phyloP scores from a whole-genome alignment of 2,797 vertebrate species.

The Neosilurus hyrtlii region DNA sequence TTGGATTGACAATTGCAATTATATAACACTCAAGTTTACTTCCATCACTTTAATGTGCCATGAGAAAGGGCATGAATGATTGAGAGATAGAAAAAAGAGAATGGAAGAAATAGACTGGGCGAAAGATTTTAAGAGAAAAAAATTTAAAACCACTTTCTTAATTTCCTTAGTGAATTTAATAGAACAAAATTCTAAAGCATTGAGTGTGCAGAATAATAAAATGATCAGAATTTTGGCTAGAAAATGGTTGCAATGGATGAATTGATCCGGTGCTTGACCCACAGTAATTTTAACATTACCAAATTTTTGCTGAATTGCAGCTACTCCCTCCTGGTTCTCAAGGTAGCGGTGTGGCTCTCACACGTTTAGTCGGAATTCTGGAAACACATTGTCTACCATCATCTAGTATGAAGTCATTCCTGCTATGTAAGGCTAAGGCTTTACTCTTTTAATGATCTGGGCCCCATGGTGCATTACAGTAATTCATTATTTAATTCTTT shows the following conservation, averaged over 20 bases:
- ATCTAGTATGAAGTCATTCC: no score
- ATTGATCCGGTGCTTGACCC: no score
- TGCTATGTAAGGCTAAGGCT: no score
- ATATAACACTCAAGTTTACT: slow-evolving; percentile 78
- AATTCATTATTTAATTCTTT: no score
- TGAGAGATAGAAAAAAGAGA: slow-evolving; percentile 7
- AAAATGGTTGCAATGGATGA: background rate
- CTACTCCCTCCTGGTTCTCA: no score
- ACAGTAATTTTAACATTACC: no score
- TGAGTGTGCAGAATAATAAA: background rate
- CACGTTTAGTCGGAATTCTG: no score
- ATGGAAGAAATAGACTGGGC: background rate
- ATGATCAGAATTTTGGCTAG: background rate
- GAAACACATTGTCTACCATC: no score
- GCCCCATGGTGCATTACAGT: background rate
- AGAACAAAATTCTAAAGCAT: background rate
- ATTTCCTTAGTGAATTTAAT: background rate
- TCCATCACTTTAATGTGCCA: slow-evolving; percentile 81
- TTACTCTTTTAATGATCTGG: background rate
- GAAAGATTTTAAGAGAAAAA: background rate
- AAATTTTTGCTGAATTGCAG: no score
- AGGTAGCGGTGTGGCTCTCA: no score
- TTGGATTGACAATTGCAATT: slow-evolving; percentile 83
- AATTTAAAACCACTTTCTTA: background rate
- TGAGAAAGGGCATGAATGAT: slow-evolving; percentile 66